Evolutionary conservation across 2,888 invertebrate species (phyloP).

Genomic region (Antheraea assamensis): DNA sequence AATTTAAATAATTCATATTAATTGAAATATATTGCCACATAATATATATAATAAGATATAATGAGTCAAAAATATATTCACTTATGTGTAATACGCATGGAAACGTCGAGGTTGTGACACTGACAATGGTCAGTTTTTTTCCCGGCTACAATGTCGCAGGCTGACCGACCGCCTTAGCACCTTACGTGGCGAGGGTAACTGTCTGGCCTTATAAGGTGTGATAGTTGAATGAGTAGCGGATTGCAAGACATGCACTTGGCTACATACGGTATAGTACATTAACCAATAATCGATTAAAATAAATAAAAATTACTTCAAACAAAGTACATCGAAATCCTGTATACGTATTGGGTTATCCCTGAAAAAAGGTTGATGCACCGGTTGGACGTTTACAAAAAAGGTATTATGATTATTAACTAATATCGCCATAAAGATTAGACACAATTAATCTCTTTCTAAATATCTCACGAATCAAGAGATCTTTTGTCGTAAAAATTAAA

Average conservation of each 20-base stretch:
- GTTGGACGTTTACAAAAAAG: background rate
- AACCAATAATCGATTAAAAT: background rate
- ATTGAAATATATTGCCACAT: background rate
- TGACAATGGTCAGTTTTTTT: conserved; percentile 62
- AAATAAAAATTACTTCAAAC: background rate
- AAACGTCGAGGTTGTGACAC: conserved; percentile 54
- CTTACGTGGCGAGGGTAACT: conserved; percentile 64
- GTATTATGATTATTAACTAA: background rate
- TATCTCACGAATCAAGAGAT: too few relatives aligned
- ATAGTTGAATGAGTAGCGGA: conserved; percentile 22
- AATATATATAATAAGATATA: too few relatives aligned
- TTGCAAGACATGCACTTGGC: conserved; percentile 14
- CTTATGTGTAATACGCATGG: conserved; percentile 31
- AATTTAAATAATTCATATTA: background rate
- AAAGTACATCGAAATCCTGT: background rate
- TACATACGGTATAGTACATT: background rate
- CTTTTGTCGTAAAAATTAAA: too few relatives aligned
- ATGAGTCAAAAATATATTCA: conserved; percentile 56
- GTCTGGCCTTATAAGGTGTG: conserved; percentile 53
- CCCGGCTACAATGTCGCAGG: conserved; percentile 17
- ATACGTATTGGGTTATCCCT: background rate
- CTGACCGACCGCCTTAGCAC: conserved; percentile 60
- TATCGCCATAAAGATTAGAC: too few relatives aligned
- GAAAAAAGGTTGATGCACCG: background rate
- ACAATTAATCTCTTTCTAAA: too few relatives aligned